Evolutionary conservation across 1,140 invertebrate genomes (phyloP), one percentile per base, ranked within the genome.

Genomic region (Drosophila burlai): DNA sequence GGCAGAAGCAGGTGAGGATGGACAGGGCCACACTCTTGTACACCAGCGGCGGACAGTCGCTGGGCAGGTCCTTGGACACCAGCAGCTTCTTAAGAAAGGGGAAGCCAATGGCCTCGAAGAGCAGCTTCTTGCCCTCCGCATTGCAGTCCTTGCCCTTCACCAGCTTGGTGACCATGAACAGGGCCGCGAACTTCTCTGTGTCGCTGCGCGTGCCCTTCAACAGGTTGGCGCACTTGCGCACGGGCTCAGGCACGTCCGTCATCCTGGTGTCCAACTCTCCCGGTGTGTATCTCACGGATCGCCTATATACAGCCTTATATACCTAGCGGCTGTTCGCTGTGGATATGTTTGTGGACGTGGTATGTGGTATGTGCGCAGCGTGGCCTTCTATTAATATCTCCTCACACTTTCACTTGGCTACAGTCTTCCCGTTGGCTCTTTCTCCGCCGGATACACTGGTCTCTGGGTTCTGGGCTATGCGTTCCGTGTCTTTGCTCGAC

Each of bases 1-100:
- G 94, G 80, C 97, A 97, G 93, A 98, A 97, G 43, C 95, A 95
- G 0, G 97, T 97, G 11, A 98, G 93, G 49, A 98, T 95, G 4
- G 97, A 97, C 9, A 98, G 93, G 0, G 97, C 97, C 18, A 98
- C 96, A 4, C 97, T 98, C 94, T 98, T 98, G 93, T 98, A 98
- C 29, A 98, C 96, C 49, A 96, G 94, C 0, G 97, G 96, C 5
- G 97, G 97, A 81, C 97, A 98, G 81, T 97, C 97, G 60, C 96
- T 95, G 61, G 97, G 96, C 26, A 96, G 95, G 75, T 96, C 95
- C 74, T 95, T 94, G 34, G 95, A 95, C 4, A 95, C 95, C n/a
- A 98, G 93, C 47, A 98, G 93, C 67, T 97, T 96, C 83, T 96
- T 95, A 15, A 98, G 90, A 93, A 98, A 98, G 63, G 96, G 95